Base-by-base conservation (phyloP, 23 tunicate genomes). In the Clavelina lepadiformis region DNA sequence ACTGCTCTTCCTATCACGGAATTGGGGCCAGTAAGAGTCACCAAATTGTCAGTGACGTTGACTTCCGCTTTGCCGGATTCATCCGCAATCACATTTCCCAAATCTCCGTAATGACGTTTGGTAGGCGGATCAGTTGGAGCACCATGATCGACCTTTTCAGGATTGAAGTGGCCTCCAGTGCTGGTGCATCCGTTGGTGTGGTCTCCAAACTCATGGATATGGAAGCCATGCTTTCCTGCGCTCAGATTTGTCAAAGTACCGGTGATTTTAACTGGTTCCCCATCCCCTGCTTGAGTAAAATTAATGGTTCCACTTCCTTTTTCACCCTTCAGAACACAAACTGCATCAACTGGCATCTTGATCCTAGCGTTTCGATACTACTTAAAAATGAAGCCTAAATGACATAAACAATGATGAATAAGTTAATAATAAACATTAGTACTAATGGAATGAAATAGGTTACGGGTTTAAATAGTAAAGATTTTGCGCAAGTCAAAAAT, bases 161-260 rank as follows among this genome's bases (percentile, higher is more conserved):
- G 96, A 69, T 88, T 88, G 58, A 88, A 88, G 50, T 80, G 88
- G 7, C 85, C 78, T 8, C 96, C 96, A 57, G 96, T 74, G 73
- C 78, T 74, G 0, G 82, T 58, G 56, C 96, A 88, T 28, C 88
- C 88, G 32, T 47, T 60, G 38, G 78, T 56, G 51, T 56, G 63
- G 41, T 88, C 88, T 0, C 96, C 96, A 38, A 23, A 88, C 47
- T 88, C 65, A 35, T 88, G 96, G 31, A 88, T 74, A 57, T 88
- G 96, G 72, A 88, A 80, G 2, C 96, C 96, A 68, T 88, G 96
- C 27, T 73, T 68, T 15, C 96, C 96, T 19, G 82, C 58, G 21
- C 25, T n/a, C 1, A 69, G 69, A 20, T 35, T 35, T 15, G 22
- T 35, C 8, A 63, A 8, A 8, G 11, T 63, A 13, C 95, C 95